Evolutionary conservation across 2,797 vertebrate species (phyloP).

Genomic region (Catostomus latipinnis): DNA sequence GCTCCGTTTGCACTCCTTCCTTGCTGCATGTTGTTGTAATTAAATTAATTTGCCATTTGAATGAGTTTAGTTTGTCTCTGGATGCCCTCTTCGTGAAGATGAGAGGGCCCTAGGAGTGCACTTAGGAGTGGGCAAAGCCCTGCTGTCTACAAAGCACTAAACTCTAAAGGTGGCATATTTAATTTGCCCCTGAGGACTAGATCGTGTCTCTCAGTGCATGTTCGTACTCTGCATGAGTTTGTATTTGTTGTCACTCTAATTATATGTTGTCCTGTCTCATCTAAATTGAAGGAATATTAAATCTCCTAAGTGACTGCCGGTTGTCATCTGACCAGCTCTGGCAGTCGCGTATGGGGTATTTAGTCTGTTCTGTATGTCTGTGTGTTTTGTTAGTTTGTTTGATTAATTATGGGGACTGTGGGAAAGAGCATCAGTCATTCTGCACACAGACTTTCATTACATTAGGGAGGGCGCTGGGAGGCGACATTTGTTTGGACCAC

Average conservation of each 20-base stretch:
- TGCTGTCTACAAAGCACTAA: background rate
- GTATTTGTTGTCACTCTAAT: slow-evolving; percentile 13
- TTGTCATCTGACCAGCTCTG: too few species aligned
- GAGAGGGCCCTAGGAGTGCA: slow-evolving; percentile 2
- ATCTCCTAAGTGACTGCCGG: background rate
- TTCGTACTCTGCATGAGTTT: background rate
- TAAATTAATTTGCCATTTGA: slow-evolving; percentile 73
- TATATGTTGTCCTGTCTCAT: background rate
- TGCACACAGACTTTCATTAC: background rate
- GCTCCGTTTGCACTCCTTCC: background rate
- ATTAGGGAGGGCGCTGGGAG: background rate
- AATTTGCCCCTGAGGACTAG: slow-evolving; percentile 11
- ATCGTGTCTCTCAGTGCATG: background rate
- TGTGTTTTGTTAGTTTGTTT: background rate
- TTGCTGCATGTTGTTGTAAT: slow-evolving; percentile 62
- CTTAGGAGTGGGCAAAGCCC: slow-evolving; percentile 18
- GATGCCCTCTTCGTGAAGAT: slow-evolving; percentile 29
- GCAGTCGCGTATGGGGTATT: background rate
- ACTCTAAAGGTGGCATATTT: slow-evolving; percentile 6
- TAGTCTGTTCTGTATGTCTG: background rate
- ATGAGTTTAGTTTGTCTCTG: slow-evolving; percentile 68
- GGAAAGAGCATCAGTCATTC: background rate
- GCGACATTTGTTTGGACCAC: background rate
- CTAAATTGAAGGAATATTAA: background rate
- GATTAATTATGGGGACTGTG: background rate